Evolutionary conservation across 2,888 invertebrate genomes (phyloP).

Genomic region (Lepidochrysops patricia): DNA sequence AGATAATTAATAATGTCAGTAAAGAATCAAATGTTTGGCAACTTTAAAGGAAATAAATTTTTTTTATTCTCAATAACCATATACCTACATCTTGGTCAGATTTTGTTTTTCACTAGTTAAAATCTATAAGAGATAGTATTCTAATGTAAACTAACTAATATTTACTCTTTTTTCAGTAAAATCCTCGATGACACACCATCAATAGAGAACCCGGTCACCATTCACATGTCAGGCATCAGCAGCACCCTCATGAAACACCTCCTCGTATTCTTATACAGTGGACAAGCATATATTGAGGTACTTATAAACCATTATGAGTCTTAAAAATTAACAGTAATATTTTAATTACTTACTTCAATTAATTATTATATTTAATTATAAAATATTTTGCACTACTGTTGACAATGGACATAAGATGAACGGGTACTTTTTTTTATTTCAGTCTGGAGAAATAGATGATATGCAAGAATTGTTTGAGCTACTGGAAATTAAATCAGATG

Average conservation of each 20-base stretch:
- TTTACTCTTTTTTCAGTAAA: constrained; percentile 59
- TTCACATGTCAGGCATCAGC: constrained; percentile 88
- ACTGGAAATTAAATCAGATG: constrained; percentile 88
- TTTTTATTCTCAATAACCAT: no score
- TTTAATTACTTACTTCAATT: no score
- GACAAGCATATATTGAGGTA: constrained; percentile 87
- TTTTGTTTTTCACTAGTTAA: background rate
- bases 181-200: constrained; percentile 82
- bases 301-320: constrained; percentile 27
- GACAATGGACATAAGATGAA: background rate
- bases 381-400: background rate
- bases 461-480: constrained; percentile 88
- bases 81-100: no score
- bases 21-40: no score
- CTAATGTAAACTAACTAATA: no score
- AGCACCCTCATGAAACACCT: constrained; percentile 87
- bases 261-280: constrained; percentile 89
- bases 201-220: constrained; percentile 82
- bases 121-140: no score
- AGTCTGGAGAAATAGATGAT: constrained; percentile 87
- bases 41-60: no score
- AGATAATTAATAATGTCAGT: no score
- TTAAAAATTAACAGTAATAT: no score
- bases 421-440: constrained; percentile 37
- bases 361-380: no score